phyloP scores from a whole-genome alignment of 2,797 vertebrate species.

The Triplophysa bombifrons region DNA sequence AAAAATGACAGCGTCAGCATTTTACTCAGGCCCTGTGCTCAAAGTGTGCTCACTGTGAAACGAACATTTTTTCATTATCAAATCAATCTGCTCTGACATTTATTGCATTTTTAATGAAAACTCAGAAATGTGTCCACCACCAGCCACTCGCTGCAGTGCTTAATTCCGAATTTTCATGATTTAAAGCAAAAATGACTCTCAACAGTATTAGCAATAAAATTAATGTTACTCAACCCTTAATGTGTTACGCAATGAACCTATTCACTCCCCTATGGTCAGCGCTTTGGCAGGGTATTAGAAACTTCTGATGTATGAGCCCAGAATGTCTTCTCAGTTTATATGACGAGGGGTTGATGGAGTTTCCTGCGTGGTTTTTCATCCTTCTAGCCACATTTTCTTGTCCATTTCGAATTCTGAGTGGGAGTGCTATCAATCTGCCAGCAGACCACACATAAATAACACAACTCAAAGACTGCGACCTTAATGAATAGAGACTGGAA shows the following conservation, averaged over 20 bases:
- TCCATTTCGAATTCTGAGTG: constrained; percentile 19
- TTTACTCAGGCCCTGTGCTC: constrained; percentile 49
- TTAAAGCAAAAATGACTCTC: constrained; percentile 42
- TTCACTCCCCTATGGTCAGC: constrained; percentile 17
- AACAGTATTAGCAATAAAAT: constrained; percentile 34
- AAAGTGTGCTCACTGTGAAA: constrained; percentile 54
- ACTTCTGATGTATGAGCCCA: constrained; percentile 3
- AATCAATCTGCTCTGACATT: constrained; percentile 69
- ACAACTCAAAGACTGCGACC: constrained; percentile 43
- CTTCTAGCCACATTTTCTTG: constrained; percentile 1
- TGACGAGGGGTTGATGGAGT: neutral
- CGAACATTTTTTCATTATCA: constrained; percentile 68
- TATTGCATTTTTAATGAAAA: constrained; percentile 70
- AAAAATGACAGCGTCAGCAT: constrained; percentile 60
- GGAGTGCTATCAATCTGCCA: constrained; percentile 37
- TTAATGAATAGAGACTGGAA: constrained; percentile 59
- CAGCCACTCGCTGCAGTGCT: constrained; percentile 45
- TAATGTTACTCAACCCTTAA: constrained; percentile 32
- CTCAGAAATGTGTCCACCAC: constrained; percentile 51
- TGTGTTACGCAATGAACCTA: constrained; percentile 12
- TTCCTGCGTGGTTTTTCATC: neutral
- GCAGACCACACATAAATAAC: constrained; percentile 47
- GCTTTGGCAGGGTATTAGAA: constrained; percentile 6
- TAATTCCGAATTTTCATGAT: constrained; percentile 55
- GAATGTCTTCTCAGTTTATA: neutral